Conservation (phyloP, 2,113 vertebrate species). For the Addax nasomaculatus region DNA sequence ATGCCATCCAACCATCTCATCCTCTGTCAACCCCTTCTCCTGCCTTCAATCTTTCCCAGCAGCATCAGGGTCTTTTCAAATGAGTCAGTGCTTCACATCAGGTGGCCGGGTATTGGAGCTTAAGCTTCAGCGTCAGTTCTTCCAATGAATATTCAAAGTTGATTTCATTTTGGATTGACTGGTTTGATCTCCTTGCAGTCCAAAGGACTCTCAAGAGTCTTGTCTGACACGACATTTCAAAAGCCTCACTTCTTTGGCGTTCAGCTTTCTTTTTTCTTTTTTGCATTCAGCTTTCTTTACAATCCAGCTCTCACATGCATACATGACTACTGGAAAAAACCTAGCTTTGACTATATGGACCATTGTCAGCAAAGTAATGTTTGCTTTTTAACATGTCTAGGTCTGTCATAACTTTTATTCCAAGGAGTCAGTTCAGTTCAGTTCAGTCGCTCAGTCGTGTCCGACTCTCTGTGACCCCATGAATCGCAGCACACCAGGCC, state of each 20-base stretch:
- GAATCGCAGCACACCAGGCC: too few relatives aligned
- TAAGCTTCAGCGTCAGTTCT: not conserved
- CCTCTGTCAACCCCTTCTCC: not conserved
- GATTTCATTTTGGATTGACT: not conserved
- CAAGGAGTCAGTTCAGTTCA: not conserved
- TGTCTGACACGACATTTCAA: not conserved
- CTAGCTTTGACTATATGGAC: not conserved
- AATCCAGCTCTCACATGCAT: not conserved
- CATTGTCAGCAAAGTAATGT: not conserved
- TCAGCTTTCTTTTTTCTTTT: not conserved
- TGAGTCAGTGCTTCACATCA: not conserved
- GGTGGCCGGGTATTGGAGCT: not conserved
- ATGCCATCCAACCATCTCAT: not conserved
- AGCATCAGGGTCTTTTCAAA: not conserved
- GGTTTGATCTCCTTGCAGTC: not conserved
- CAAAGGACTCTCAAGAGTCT: not conserved
- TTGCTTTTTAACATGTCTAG: not conserved
- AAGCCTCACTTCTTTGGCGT: not conserved
- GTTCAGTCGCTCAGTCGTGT: too few relatives aligned
- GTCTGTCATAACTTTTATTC: not conserved
- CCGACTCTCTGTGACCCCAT: accelerated
- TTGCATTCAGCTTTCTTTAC: not conserved
- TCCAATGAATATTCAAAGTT: not conserved
- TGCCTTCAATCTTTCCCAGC: not conserved
- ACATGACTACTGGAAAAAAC: not conserved